Conservation (phyloP, 1,140 invertebrate species). For the Drosophila repletoides region DNA sequence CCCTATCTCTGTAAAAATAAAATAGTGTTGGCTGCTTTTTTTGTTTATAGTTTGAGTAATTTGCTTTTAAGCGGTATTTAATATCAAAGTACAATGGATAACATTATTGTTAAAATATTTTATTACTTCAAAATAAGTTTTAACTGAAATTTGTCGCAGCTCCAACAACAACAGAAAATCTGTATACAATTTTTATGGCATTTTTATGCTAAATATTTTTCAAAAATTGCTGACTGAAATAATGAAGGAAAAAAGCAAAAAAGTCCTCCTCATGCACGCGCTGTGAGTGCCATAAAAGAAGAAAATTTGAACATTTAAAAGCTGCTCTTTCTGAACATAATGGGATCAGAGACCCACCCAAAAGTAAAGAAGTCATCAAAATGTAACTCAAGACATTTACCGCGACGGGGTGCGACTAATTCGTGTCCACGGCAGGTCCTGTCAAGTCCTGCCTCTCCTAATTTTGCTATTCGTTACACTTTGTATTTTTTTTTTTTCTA, state of each 20-base stretch:
- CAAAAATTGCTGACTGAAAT: conserved; percentile 14
- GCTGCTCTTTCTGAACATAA: conserved; percentile 56
- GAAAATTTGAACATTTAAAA: conserved; percentile 66
- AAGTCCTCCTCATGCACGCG: conserved; percentile 28
- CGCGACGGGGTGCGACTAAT: conserved; percentile 63
- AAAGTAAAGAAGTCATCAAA: conserved; percentile 76
- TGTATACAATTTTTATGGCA: conserved; percentile 76
- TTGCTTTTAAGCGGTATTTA: conserved; percentile 71
- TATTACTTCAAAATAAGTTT: conserved; percentile 30
- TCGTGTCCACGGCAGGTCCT: conserved; percentile 42
- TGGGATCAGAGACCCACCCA: conserved; percentile 42
- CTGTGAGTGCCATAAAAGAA: conserved; percentile 51
- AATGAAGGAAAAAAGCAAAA: conserved; percentile 20
- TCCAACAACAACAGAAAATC: conserved; percentile 50
- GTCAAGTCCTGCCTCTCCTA: conserved; percentile 29
- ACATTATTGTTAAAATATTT: conserved; percentile 55
- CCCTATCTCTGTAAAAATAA: background rate
- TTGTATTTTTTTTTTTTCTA: conserved; percentile 24
- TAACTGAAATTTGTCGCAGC: conserved; percentile 3
- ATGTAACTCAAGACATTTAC: conserved; percentile 71
- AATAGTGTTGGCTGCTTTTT: conserved; percentile 55
- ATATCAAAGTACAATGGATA: conserved; percentile 53
- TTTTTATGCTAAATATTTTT: conserved; percentile 72
- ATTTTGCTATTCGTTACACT: conserved; percentile 69
- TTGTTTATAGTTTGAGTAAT: conserved; percentile 60